Percentiles rank a stretch among this genome's conserved stretches.
phyloP scores from a whole-genome alignment of 2,888 invertebrate genomes.

The Acrobasis consociella region DNA sequence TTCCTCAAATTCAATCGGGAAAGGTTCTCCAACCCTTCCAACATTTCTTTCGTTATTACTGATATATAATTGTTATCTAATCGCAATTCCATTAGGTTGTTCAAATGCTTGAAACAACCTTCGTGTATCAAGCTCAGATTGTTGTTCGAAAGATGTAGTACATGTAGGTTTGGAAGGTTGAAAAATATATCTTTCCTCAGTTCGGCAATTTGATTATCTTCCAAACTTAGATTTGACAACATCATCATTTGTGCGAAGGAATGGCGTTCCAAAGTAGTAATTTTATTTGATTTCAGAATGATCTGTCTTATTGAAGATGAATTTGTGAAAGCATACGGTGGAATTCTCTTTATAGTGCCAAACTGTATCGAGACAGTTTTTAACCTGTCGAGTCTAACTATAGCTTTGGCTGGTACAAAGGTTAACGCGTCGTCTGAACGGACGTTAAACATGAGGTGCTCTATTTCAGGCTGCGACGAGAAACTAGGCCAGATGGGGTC shows the following conservation, averaged over 20 bases:
- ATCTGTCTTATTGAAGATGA: slow-evolving; percentile 87
- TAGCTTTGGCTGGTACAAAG: slow-evolving; percentile 87
- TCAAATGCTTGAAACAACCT: slow-evolving; percentile 89
- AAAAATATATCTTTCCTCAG: slow-evolving; percentile 89
- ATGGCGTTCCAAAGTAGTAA: slow-evolving; percentile 85
- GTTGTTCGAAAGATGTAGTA: slow-evolving; percentile 92
- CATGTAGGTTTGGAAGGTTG: slow-evolving; percentile 86
- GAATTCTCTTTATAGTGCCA: slow-evolving; percentile 87
- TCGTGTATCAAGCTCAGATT: slow-evolving; percentile 93
- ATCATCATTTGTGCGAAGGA: slow-evolving; percentile 89
- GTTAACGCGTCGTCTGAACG: slow-evolving; percentile 86
- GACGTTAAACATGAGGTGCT: slow-evolving; percentile 87
- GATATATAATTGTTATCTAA: slow-evolving; percentile 89
- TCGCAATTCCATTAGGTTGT: slow-evolving; percentile 89
- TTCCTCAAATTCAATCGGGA: slow-evolving; percentile 87
- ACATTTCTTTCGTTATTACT: slow-evolving; percentile 89
- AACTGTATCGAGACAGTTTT: slow-evolving; percentile 87
- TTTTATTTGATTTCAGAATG: slow-evolving; percentile 86
- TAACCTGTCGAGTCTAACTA: slow-evolving; percentile 86
- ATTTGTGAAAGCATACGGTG: slow-evolving; percentile 89
- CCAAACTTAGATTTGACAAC: slow-evolving; percentile 86
- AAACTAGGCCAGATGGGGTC: slow-evolving; percentile 89
- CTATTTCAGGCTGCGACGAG: slow-evolving; percentile 86
- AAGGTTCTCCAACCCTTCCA: slow-evolving; percentile 88
- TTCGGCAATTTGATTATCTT: slow-evolving; percentile 89